phyloP scores from a whole-genome alignment of 1,140 invertebrate genomes.

The Mercenaria mercenaria region DNA sequence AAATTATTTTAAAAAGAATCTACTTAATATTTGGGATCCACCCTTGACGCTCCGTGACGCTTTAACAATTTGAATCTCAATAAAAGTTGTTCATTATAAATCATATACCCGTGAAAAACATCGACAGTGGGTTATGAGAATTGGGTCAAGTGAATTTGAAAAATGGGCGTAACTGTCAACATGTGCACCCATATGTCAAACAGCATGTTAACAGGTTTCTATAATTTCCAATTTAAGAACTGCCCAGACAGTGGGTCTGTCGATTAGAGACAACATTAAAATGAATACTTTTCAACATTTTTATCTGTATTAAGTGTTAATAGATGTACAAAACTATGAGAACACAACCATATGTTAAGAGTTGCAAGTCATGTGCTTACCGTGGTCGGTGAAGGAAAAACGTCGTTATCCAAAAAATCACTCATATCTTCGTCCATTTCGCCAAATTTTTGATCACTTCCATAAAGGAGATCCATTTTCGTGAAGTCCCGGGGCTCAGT shows the following conservation, averaged over 20 bases:
- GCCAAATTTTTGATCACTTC: constrained; percentile 80
- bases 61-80: background rate
- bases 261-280: no score
- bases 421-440: constrained; percentile 81
- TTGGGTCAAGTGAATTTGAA: background rate
- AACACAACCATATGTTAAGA: constrained; percentile 51
- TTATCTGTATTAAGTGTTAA: background rate
- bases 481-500: constrained; percentile 77
- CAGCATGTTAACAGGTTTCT: background rate
- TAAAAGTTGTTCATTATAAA: no score
- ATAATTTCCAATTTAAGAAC: background rate
- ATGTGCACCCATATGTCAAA: background rate
- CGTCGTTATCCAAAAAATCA: constrained; percentile 79
- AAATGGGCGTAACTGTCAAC: constrained; percentile 36
- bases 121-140: background rate
- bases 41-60: background rate
- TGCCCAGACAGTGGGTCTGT: no score
- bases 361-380: constrained; percentile 64
- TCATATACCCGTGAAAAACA: background rate
- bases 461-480: constrained; percentile 83
- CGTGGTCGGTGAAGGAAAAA: constrained; percentile 75
- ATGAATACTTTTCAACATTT: background rate
- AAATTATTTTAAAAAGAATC: no score
- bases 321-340: background rate
- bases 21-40: background rate